phyloP scores from a whole-genome alignment of 2,888 invertebrate species.

The Halictus quadricinctus region DNA sequence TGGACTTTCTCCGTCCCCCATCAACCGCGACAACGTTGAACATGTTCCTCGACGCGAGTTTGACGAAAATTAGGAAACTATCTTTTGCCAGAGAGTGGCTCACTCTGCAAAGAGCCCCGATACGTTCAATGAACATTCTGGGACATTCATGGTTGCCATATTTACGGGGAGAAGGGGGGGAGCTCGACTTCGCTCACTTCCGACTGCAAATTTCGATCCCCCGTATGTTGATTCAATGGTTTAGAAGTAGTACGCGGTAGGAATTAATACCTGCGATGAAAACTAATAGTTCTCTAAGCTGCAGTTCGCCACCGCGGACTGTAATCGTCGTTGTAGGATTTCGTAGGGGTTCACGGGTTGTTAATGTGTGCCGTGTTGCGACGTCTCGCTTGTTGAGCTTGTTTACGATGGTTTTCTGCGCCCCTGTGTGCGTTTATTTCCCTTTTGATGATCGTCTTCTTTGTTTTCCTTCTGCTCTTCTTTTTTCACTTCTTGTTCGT shows the following conservation, averaged over 20 bases:
- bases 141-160: background rate
- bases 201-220: background rate
- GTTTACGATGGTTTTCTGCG: background rate
- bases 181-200: background rate
- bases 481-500: background rate
- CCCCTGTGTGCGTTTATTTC: background rate
- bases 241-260: background rate
- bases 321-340: background rate
- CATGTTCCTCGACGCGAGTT: background rate
- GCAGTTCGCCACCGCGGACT: background rate
- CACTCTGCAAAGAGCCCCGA: background rate
- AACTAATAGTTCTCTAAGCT: background rate
- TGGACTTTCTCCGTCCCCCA: background rate
- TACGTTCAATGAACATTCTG: background rate
- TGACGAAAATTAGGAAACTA: background rate
- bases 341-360: background rate
- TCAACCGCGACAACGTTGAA: background rate
- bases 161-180: background rate
- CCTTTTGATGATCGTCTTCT: background rate
- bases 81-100: background rate
- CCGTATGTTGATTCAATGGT: background rate
- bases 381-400: background rate
- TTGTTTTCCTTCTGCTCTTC: background rate
- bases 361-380: background rate
- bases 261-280: conserved; percentile 5